phyloP scores from a whole-genome alignment of 30 jellyfish, hydroid and myxozoan species.

The Clytia hemisphaerica region DNA sequence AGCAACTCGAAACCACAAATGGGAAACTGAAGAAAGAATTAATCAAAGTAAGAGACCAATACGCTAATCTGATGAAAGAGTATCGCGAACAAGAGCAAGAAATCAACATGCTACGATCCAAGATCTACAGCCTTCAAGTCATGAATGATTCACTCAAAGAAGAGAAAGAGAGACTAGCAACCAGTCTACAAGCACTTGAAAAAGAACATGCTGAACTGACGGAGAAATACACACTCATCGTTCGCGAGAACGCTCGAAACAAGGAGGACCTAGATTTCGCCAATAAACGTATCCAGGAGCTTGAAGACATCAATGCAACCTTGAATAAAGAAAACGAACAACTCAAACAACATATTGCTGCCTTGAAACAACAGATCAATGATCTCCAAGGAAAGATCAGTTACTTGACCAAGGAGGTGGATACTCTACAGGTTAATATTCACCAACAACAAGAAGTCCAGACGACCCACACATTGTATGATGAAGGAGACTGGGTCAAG shows the following conservation, averaged over 20 bases:
- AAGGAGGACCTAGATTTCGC: slow-evolving; percentile 66
- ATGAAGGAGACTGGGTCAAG: slow-evolving; percentile 17
- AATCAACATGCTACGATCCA: slow-evolving; percentile 45
- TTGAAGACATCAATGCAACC: slow-evolving; percentile 56
- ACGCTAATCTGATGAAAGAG: slow-evolving; percentile 44
- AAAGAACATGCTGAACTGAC: slow-evolving; percentile 53
- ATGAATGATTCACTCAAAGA: slow-evolving; percentile 61
- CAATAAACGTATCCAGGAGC: slow-evolving; percentile 57
- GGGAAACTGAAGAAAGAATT: slow-evolving; percentile 66
- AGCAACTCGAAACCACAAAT: slow-evolving; percentile 49
- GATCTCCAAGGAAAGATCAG: slow-evolving; percentile 60
- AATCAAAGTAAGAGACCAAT: slow-evolving; percentile 31
- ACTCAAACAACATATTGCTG: slow-evolving; percentile 45
- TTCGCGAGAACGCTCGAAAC: slow-evolving; percentile 59
- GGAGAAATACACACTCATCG: slow-evolving; percentile 52
- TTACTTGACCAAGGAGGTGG: slow-evolving; percentile 41
- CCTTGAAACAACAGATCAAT: slow-evolving; percentile 46
- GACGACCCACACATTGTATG: neutral
- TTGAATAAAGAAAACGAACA: slow-evolving; percentile 61
- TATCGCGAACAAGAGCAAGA: slow-evolving; percentile 61
- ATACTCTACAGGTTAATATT: slow-evolving; percentile 2
- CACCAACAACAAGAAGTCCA: slow-evolving; percentile 6
- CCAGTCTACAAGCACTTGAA: slow-evolving; percentile 48
- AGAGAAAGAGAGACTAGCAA: slow-evolving; percentile 75
- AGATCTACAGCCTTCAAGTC: slow-evolving; percentile 38